phyloP scores from a whole-genome alignment of 2,888 invertebrate genomes.

The Polymixis lichenea region DNA sequence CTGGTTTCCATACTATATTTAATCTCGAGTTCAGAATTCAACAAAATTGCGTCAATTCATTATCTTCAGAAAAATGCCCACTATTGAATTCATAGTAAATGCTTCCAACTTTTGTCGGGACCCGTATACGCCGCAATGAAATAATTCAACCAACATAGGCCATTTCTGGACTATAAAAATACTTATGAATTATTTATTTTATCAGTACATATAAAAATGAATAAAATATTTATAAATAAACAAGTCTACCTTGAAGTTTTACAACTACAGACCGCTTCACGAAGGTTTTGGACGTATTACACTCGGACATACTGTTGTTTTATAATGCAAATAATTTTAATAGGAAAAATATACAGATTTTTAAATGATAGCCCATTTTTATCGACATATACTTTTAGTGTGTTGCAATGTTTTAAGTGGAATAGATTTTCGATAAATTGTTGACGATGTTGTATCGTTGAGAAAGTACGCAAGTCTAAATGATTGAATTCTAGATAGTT shows the following conservation, averaged over 20 bases:
- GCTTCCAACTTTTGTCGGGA: background rate
- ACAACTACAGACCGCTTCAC: constrained; percentile 36
- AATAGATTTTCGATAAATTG: constrained; percentile 36
- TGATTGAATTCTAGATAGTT: constrained; percentile 25
- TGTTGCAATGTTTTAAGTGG: constrained; percentile 16
- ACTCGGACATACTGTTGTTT: constrained; percentile 56
- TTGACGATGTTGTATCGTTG: constrained; percentile 14
- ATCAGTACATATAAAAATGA: constrained; percentile 39
- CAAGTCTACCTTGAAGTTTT: constrained; percentile 33
- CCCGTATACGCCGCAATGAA: no score
- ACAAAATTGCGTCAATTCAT: background rate
- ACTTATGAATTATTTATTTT: constrained; percentile 12
- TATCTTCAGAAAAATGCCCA: background rate
- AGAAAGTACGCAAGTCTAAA: constrained; percentile 29
- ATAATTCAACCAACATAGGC: background rate
- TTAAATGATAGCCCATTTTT: constrained; percentile 19
- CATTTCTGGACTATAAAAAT: background rate
- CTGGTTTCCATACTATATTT: no score
- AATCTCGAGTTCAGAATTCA: background rate
- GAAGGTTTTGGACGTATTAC: constrained; percentile 33
- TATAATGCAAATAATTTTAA: constrained; percentile 52
- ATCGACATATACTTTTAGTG: constrained; percentile 19
- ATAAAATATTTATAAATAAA: constrained; percentile 33
- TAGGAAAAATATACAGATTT: constrained; percentile 39
- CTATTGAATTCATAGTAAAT: background rate